Conservation (phyloP, 2,888 invertebrate species). For the Iselma pallidipennis region DNA sequence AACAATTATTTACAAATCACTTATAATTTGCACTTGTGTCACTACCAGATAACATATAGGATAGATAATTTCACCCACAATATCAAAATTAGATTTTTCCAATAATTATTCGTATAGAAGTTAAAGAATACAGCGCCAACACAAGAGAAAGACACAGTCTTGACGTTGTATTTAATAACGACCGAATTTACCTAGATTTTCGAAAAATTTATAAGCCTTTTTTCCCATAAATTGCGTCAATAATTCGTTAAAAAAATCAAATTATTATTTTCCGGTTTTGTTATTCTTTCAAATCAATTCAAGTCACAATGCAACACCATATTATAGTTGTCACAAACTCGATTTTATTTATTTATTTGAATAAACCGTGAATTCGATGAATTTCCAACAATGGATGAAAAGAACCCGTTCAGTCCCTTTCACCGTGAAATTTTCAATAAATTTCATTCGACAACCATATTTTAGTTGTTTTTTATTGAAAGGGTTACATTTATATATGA, state of each 20-base stretch:
- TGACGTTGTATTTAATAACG: too few relatives aligned
- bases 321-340: background rate
- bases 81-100: background rate
- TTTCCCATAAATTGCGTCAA: too few relatives aligned
- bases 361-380: slow-evolving; percentile 7
- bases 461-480: background rate
- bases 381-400: slow-evolving; percentile 6
- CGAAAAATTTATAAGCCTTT: background rate
- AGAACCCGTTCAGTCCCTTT: background rate
- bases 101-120: background rate
- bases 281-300: too few relatives aligned
- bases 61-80: slow-evolving; percentile 37
- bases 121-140: background rate
- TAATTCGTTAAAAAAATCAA: background rate
- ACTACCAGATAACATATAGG: slow-evolving; percentile 46
- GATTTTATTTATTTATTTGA: background rate
- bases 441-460: background rate
- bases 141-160: too few relatives aligned
- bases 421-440: slow-evolving; percentile 7
- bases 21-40: slow-evolving; percentile 50
- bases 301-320: too few relatives aligned
- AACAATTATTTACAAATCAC: slow-evolving; percentile 57
- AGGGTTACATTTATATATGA: background rate
- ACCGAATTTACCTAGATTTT: too few relatives aligned
- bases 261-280: background rate